Percentiles rank a stretch among this genome's conserved stretches.
phyloP scores from a whole-genome alignment of 35 echinoderm and acorn worm species.

The Holothuria glaberrima region DNA sequence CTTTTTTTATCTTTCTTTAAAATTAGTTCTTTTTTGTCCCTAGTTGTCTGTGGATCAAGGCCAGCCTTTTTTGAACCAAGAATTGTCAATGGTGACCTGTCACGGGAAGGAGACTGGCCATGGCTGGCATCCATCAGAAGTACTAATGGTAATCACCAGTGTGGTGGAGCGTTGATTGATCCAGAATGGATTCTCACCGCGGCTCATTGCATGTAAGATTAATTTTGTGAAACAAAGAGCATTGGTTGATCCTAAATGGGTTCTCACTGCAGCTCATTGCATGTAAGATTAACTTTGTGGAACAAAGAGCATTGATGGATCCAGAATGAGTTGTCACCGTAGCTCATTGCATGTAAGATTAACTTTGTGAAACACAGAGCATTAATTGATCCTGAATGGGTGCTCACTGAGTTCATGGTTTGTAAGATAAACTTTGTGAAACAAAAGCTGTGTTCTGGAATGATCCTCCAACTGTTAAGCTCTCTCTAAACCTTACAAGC shows the following conservation, averaged over 20 bases:
- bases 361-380: no score
- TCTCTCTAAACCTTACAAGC: no score
- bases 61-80: conserved; percentile 15
- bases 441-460: no score
- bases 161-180: conserved; percentile 9
- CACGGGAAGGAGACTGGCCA: neutral
- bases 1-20: neutral
- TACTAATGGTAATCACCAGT: conserved; percentile 7
- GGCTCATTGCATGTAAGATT: conserved; percentile 42
- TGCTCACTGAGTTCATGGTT: no score
- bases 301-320: neutral
- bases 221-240: no score
- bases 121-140: conserved; percentile 25
- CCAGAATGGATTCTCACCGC: conserved; percentile 3
- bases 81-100: conserved; percentile 3
- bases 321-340: neutral
- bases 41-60: conserved; percentile 20
- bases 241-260: neutral
- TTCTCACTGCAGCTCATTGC: conserved; percentile 24
- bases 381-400: no score
- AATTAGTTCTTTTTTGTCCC: no score
- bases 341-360: conserved; percentile 22
- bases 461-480: no score
- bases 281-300: neutral
- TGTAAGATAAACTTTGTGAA: no score